Conservation (phyloP, 1,140 invertebrate species). For the Triops longicaudatus region DNA sequence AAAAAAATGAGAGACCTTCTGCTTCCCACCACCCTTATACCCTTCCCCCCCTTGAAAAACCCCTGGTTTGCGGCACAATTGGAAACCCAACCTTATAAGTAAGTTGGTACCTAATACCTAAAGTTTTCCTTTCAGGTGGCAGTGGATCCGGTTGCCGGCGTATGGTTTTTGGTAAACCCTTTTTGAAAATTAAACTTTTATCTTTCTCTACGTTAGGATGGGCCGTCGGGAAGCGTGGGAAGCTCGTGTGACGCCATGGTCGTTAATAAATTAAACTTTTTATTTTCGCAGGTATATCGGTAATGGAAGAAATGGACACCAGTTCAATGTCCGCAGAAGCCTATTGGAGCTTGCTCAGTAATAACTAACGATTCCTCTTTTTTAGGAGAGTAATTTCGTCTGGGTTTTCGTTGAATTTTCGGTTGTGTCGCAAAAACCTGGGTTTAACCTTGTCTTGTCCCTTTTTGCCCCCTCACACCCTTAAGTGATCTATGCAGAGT, state of each 20-base stretch:
- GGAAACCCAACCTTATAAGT: not conserved
- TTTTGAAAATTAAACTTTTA: too few species aligned
- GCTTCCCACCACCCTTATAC: not conserved
- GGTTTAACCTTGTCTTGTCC: not conserved
- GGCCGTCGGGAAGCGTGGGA: too few species aligned
- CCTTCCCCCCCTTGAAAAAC: not conserved
- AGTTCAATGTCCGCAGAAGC: not conserved
- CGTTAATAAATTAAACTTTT: too few species aligned
- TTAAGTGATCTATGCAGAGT: not conserved
- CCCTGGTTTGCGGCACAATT: not conserved
- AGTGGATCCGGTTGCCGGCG: too few species aligned
- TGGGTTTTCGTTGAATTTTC: not conserved
- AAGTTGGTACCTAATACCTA: not conserved
- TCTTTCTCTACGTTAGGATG: too few species aligned
- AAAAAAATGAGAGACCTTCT: too few species aligned
- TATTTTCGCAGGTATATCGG: too few species aligned
- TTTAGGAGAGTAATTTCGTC: not conserved
- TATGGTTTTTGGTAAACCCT: too few species aligned
- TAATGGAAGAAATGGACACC: too few species aligned
- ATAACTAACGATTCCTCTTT: not conserved
- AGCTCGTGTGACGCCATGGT: too few species aligned
- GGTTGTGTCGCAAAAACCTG: constrained; percentile 11
- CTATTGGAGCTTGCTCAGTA: not conserved
- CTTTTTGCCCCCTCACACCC: not conserved
- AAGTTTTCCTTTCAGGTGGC: not conserved